Evolutionary conservation across 2,888 invertebrate species (phyloP).

Genomic region (Catocala fraxini): DNA sequence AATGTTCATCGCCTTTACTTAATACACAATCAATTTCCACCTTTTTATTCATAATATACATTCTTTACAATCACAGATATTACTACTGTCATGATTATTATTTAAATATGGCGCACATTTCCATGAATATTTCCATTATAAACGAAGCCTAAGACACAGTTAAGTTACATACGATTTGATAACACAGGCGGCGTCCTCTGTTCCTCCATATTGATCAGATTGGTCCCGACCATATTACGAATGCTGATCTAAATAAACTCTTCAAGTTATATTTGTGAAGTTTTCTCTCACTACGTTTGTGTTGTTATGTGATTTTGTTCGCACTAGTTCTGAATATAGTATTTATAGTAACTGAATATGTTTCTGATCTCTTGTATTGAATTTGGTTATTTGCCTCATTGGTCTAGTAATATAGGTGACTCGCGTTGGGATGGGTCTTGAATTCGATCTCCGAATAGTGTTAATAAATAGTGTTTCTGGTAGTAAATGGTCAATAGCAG

Average conservation of each 20-base stretch:
- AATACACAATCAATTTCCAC: conserved; percentile 1
- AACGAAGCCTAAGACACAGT: conserved; percentile 61
- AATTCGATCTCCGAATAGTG: too few species aligned
- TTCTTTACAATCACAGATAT: conserved; percentile 13
- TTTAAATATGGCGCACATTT: conserved; percentile 19
- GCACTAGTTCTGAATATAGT: too few species aligned
- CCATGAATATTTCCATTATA: conserved; percentile 49
- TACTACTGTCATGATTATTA: conserved; percentile 2
- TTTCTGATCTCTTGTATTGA: too few species aligned
- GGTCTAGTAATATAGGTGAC: too few species aligned
- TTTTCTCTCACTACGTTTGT: background rate
- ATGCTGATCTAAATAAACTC: conserved; percentile 44
- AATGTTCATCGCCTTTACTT: conserved; percentile 5
- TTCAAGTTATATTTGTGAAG: conserved; percentile 13
- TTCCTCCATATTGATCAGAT: conserved; percentile 70
- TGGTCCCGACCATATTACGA: conserved; percentile 64
- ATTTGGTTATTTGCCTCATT: too few species aligned
- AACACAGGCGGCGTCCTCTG: conserved; percentile 80
- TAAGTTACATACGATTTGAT: conserved; percentile 74
- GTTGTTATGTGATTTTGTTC: too few species aligned
- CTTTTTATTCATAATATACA: conserved; percentile 13
- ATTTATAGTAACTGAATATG: too few species aligned
- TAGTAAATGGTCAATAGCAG: too few species aligned
- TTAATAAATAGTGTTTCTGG: too few species aligned
- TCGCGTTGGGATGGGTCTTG: too few species aligned